These are phyloP conservation scores for Heliconius hortense DNA, from an alignment of 2,888 invertebrate species.

Conservation along the genomic window DNA sequence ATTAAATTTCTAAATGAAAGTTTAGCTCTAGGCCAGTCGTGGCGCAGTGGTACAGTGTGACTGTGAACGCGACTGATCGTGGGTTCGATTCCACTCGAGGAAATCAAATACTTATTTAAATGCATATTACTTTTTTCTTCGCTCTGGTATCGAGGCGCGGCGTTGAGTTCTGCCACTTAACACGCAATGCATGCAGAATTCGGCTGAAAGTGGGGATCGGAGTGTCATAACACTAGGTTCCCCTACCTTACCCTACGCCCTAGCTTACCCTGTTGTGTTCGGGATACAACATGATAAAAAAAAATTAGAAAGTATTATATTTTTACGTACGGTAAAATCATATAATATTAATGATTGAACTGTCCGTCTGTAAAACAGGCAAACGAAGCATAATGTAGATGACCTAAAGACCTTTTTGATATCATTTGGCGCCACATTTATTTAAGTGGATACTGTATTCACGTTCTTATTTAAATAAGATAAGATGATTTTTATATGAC, in stretches of 20 bases:
- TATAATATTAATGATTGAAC: slow-evolving; percentile 4
- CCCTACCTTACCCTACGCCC: no score
- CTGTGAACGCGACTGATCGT: no score
- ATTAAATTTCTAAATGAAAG: slow-evolving; percentile 25
- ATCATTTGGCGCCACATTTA: slow-evolving; percentile 46
- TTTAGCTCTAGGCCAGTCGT: background rate
- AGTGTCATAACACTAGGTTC: background rate
- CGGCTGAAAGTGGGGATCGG: background rate
- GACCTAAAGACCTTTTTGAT: slow-evolving; percentile 47
- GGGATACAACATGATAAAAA: no score
- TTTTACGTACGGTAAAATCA: background rate
- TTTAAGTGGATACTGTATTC: slow-evolving; percentile 23
- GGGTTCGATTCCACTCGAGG: no score
- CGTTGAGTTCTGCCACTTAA: no score
- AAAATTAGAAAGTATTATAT: background rate
- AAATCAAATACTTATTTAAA: no score
- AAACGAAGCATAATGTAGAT: slow-evolving; percentile 38
- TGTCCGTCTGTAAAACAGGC: slow-evolving; percentile 9
- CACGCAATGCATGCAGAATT: background rate
- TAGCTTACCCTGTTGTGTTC: no score
- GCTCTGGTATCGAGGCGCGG: no score
- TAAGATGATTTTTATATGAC: slow-evolving; percentile 36
- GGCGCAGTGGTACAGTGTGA: no score
- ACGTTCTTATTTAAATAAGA: slow-evolving; percentile 29
- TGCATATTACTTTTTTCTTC: no score